phyloP scores from a whole-genome alignment of 1,140 invertebrate genomes.

The Drusus annulatus region DNA sequence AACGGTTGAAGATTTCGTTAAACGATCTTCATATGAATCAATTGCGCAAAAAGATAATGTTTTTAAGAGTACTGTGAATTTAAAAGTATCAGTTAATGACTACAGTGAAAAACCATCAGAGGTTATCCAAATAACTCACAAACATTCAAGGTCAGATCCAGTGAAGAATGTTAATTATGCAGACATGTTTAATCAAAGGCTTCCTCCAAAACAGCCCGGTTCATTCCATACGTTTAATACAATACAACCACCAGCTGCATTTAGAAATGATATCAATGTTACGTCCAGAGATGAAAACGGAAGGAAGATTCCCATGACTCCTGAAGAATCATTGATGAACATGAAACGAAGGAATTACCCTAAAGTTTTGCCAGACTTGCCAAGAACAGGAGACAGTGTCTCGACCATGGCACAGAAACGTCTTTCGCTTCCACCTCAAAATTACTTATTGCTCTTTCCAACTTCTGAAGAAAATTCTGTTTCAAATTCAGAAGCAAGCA shows the following conservation, averaged over 20 bases:
- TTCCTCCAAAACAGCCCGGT: constrained; percentile 60
- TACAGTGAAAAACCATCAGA: constrained; percentile 56
- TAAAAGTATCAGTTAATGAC: constrained; percentile 60
- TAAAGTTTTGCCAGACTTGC: constrained; percentile 85
- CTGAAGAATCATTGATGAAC: constrained; percentile 80
- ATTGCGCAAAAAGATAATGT: constrained; percentile 61
- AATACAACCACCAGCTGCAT: constrained; percentile 70
- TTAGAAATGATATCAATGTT: constrained; percentile 80
- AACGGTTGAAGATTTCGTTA: constrained; percentile 66
- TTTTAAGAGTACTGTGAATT: constrained; percentile 70
- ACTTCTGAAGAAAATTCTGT: constrained; percentile 61
- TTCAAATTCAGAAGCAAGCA: constrained; percentile 65
- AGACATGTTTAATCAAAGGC: constrained; percentile 64
- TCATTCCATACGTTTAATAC: constrained; percentile 68
- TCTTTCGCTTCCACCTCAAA: constrained; percentile 71
- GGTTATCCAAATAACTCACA: constrained; percentile 75
- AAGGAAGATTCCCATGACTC: constrained; percentile 67
- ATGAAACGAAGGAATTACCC: constrained; percentile 85
- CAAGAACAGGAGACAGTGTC: constrained; percentile 63
- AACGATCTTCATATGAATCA: constrained; percentile 55
- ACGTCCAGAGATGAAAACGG: constrained; percentile 74
- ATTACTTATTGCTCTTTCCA: constrained; percentile 65
- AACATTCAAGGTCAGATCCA: constrained; percentile 83
- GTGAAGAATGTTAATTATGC: constrained; percentile 72
- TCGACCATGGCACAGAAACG: constrained; percentile 66